Evolutionary conservation across 2,888 invertebrate genomes (phyloP), one percentile per base, ranked within the genome.

Genomic region (Trissolcus japonicus): DNA sequence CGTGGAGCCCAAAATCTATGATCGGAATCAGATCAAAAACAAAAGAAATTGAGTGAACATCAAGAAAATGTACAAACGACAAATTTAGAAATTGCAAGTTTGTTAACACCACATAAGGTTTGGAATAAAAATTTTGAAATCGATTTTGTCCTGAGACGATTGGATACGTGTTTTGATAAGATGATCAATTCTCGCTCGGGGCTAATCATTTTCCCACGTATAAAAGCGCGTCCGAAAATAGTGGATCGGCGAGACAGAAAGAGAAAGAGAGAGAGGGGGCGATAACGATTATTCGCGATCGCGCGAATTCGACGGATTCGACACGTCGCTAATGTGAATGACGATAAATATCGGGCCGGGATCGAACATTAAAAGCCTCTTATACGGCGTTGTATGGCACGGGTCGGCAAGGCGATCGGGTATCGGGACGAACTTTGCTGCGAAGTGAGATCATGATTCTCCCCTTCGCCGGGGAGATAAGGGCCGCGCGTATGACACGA

Each of bases 321-420:
- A 79, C 79, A 77, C 65, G 71, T 76, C 59, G 72, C 78, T 68
- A 68, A 76, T 68, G 79, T 84, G 84, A 86, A 85, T 86, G 86
- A 86, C 85, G 85, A 86, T 87, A 86, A 87, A 87, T 87, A 86
- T 84, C 84, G 77, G 61, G 59, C 69, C 79, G 81, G 74, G 78
- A 81, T 81, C 81, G 75, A 86, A 88, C 88, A 88, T 87, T 88
- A 87, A 88, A 88, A 88, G 83, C 88, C 88, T 88, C 87, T 88
- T 87, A 88, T 84, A 85, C 82, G 79, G 78, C 82, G 84, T 84
- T 84, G 83, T 84, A 83, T 78, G 78, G 77, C 68, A 69, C 51
- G 73, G 67, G 65, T 56, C 62, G 71, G 57, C 46, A 21, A 41
- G 68, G 68, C 65, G 72, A 67, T 77, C 68, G 69, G 66, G 66